phyloP scores from a whole-genome alignment of 1,140 invertebrate genomes.

The Galendromus occidentalis region DNA sequence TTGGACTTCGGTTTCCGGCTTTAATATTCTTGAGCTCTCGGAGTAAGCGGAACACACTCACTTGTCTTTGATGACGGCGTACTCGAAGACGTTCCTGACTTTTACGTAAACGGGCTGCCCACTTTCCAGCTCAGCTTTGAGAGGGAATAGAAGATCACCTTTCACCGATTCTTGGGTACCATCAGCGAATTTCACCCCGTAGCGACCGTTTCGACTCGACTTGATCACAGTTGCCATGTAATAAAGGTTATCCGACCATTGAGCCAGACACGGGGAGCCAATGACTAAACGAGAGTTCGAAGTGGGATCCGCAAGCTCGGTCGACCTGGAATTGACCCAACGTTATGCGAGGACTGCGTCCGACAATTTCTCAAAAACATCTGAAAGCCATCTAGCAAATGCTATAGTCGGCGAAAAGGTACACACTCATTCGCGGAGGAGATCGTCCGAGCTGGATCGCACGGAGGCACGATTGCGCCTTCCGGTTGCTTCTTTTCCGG shows the following conservation, averaged over 20 bases:
- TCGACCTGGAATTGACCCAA: too few species aligned
- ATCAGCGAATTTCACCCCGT: not conserved
- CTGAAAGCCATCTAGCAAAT: too few species aligned
- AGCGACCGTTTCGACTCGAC: not conserved
- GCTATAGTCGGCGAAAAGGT: too few species aligned
- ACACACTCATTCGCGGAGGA: too few species aligned
- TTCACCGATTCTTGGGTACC: conserved; percentile 4
- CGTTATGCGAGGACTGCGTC: too few species aligned
- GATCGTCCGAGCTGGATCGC: too few species aligned
- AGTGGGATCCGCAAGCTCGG: too few species aligned
- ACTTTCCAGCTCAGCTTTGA: not conserved
- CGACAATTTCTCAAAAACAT: too few species aligned
- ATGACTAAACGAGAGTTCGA: too few species aligned
- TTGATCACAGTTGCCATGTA: not conserved
- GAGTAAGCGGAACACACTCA: not conserved
- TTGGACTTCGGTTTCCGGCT: not conserved
- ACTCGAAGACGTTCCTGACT: conserved; percentile 6
- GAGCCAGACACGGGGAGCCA: not conserved
- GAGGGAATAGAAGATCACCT: not conserved
- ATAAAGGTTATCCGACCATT: not conserved
- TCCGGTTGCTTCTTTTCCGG: too few species aligned
- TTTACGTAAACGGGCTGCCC: not conserved
- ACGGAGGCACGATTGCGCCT: too few species aligned
- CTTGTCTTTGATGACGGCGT: not conserved
- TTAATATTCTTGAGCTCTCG: too few species aligned